These are phyloP conservation scores for Eupithecia tripunctaria DNA, from an alignment of 2,888 invertebrate species.

Conservation along the genomic window DNA sequence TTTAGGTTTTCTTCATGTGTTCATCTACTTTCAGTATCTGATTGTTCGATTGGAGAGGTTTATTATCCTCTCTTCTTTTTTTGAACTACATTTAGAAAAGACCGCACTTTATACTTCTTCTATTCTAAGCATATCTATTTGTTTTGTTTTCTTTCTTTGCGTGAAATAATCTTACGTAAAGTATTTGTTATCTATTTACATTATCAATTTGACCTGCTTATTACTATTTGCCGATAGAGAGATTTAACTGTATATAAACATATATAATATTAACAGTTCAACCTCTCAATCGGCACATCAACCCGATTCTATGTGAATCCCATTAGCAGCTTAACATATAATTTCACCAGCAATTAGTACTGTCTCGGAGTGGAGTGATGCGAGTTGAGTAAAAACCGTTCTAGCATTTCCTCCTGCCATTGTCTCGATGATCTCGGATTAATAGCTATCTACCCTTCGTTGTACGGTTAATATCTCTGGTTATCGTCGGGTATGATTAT, in stretches of 20 bases:
- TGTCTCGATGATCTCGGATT: constrained; percentile 77
- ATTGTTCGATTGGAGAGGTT: not conserved
- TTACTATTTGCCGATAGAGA: too few species aligned
- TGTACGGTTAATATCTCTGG: constrained; percentile 46
- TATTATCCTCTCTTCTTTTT: not conserved
- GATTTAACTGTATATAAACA: too few species aligned
- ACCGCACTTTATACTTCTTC: too few species aligned
- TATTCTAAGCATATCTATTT: too few species aligned
- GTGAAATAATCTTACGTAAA: too few species aligned
- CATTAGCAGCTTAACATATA: constrained; percentile 54
- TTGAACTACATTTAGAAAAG: too few species aligned
- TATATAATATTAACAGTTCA: too few species aligned
- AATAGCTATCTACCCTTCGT: constrained; percentile 53
- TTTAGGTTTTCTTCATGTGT: not conserved
- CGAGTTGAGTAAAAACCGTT: constrained; percentile 66
- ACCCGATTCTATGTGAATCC: constrained; percentile 30
- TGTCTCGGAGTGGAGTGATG: constrained; percentile 60
- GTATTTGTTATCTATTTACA: too few species aligned
- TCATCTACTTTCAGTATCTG: not conserved
- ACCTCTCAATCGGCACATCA: constrained; percentile 14
- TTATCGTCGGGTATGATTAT: constrained; percentile 1
- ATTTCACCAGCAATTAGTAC: constrained; percentile 66
- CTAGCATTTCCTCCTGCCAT: constrained; percentile 76
- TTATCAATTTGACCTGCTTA: not conserved
- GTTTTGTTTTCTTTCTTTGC: too few species aligned